Percentiles rank a stretch among this genome's conserved stretches.
phyloP scores from a whole-genome alignment of 2,113 vertebrate genomes.

The Brachyistius frenatus region DNA sequence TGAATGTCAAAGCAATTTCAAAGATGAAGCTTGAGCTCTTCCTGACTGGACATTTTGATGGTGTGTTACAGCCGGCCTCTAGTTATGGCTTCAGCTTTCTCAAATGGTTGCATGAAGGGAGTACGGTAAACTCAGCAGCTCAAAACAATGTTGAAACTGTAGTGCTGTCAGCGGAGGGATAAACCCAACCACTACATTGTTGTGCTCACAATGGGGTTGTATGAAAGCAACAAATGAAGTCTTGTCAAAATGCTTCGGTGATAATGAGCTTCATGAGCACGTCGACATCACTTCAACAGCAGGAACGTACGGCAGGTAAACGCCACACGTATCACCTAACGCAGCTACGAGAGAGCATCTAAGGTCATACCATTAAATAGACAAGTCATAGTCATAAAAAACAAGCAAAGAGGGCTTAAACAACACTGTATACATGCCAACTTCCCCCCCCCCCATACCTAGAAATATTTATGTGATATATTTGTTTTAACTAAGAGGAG shows the following conservation, averaged over 20 bases:
- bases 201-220: neutral
- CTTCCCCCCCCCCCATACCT: neutral
- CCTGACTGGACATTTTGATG: constrained; percentile 18
- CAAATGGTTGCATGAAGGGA: constrained; percentile 28
- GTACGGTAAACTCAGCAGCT: constrained; percentile 27
- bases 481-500: neutral
- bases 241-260: neutral
- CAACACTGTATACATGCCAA: neutral
- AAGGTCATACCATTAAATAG: neutral
- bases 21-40: constrained; percentile 12
- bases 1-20: constrained; percentile 36
- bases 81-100: constrained; percentile 18
- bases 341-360: neutral
- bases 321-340: neutral
- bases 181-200: neutral
- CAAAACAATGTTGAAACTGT: constrained; percentile 9
- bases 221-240: constrained; percentile 2
- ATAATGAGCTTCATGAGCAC: neutral
- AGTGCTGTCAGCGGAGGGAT: neutral
- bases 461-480: no score
- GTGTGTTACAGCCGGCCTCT: neutral
- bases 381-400: neutral
- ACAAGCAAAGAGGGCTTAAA: no score
- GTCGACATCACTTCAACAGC: neutral
- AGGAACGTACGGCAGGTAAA: neutral